Evolutionary conservation across 2,888 invertebrate genomes (phyloP).

Genomic region (Andrena flavipes): DNA sequence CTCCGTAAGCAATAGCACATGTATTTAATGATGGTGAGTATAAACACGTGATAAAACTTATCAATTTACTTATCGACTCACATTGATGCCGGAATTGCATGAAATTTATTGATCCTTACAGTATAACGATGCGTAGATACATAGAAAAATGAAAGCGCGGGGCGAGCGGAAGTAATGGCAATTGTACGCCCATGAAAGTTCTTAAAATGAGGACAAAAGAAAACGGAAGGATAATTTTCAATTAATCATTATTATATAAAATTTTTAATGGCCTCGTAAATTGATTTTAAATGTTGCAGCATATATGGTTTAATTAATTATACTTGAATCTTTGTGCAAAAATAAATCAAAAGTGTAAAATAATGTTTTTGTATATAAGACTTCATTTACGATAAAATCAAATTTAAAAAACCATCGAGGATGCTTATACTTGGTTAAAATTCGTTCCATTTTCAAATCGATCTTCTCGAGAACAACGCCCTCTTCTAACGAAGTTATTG

Average conservation of each 20-base stretch:
- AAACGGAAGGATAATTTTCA: neutral
- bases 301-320: neutral
- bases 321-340: neutral
- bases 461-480: too few species aligned
- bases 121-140: neutral
- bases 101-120: constrained; percentile 1
- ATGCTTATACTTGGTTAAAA: too few species aligned
- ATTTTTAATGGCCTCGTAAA: neutral
- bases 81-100: constrained; percentile 6
- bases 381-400: too few species aligned
- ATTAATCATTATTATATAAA: neutral
- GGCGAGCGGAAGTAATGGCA: too few species aligned
- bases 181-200: too few species aligned
- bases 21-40: constrained; percentile 19
- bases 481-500: too few species aligned
- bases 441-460: too few species aligned
- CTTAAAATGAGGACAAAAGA: too few species aligned
- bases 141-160: neutral
- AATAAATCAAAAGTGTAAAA: too few species aligned
- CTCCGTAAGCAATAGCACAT: constrained; percentile 20
- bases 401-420: too few species aligned
- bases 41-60: constrained; percentile 53
- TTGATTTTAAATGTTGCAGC: neutral
- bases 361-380: too few species aligned
- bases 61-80: neutral